These are phyloP conservation scores for Zaprionus tsacasi DNA, from an alignment of 1,140 invertebrate genomes.

Conservation along the genomic window DNA sequence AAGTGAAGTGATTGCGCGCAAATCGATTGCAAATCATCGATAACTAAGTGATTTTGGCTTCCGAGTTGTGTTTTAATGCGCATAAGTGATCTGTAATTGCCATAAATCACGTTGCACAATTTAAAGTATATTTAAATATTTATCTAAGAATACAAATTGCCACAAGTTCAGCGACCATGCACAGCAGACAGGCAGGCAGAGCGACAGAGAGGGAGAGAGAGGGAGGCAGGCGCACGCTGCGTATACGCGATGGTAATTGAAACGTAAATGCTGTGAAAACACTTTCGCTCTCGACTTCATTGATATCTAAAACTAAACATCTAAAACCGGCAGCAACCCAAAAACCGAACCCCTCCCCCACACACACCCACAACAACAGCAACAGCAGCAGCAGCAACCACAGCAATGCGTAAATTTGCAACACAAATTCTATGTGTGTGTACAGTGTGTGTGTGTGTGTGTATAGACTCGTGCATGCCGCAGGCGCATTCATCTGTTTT, in stretches of 20 bases:
- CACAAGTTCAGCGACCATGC: constrained; percentile 60
- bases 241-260: constrained; percentile 76
- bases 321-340: constrained; percentile 71
- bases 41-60: constrained; percentile 18
- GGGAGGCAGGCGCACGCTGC: constrained; percentile 21
- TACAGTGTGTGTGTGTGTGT: constrained; percentile 14
- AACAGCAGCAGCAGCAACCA: constrained; percentile 28
- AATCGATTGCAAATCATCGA: neutral
- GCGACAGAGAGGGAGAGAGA: too few species aligned
- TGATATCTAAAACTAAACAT: constrained; percentile 78
- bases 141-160: constrained; percentile 35
- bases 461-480: constrained; percentile 41
- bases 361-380: constrained; percentile 10
- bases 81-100: constrained; percentile 35
- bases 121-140: constrained; percentile 50
- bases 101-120: constrained; percentile 36
- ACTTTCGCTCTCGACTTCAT: constrained; percentile 80
- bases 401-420: constrained; percentile 50
- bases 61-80: neutral
- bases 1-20: neutral
- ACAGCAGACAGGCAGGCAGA: constrained; percentile 22
- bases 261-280: constrained; percentile 62
- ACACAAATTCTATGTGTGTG: constrained; percentile 50
- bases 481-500: constrained; percentile 69
- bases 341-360: constrained; percentile 46